These are phyloP conservation scores for Falco novaeseelandiae DNA, from an alignment of 2,797 vertebrate species.

Conservation along the genomic window DNA sequence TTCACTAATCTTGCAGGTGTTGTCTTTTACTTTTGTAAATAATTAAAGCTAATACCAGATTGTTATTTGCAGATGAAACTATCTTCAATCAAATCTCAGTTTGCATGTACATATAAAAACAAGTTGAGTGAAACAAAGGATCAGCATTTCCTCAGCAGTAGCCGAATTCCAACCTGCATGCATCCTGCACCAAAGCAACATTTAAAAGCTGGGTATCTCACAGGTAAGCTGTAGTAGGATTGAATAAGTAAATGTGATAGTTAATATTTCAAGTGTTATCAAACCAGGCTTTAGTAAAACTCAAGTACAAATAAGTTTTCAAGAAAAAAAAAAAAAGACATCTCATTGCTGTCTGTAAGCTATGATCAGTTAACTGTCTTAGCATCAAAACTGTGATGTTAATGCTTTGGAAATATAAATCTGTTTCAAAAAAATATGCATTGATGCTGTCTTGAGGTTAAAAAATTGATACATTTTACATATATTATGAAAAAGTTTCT, in stretches of 20 bases:
- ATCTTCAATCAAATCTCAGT: slow-evolving; percentile 88
- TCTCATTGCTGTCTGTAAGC: not conserved
- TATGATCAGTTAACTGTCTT: not conserved
- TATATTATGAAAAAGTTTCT: not conserved
- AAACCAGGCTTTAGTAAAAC: not conserved
- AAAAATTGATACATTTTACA: not conserved
- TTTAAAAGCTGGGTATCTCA: not conserved
- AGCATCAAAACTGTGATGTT: not conserved
- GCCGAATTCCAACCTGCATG: slow-evolving; percentile 71
- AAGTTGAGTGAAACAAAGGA: slow-evolving; percentile 71
- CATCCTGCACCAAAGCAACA: slow-evolving; percentile 74
- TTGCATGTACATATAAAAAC: slow-evolving; percentile 92
- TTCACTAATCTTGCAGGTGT: not conserved
- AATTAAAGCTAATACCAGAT: not conserved
- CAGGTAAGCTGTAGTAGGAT: slow-evolving; percentile 62
- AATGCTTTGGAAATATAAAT: not conserved
- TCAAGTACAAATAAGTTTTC: not conserved
- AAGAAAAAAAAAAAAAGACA: not conserved
- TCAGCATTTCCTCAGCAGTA: slow-evolving; percentile 75
- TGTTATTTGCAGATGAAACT: slow-evolving; percentile 77
- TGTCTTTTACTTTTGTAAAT: not conserved
- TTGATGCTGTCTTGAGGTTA: not conserved
- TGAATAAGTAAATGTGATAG: not conserved
- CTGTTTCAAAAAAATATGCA: not conserved
- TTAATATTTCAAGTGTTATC: not conserved